Base-by-base conservation (phyloP, 1,140 invertebrate genomes). In the Drosophila teissieri region DNA sequence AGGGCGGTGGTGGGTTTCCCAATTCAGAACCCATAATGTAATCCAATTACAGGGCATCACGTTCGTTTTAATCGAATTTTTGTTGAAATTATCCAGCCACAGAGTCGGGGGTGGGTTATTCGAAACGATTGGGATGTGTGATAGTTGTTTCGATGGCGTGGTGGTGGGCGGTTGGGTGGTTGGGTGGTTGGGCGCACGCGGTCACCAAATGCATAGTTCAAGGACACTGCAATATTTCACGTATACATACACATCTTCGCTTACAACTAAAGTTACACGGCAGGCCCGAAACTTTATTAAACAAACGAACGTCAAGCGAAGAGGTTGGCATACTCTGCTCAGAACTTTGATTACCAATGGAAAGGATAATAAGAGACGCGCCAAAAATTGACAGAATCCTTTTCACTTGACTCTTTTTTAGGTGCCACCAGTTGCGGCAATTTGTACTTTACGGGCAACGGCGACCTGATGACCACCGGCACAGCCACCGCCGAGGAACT, bases 341-440 rank as follows among this genome's bases (percentile, higher is more conserved):
- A 24, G 15, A 10, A 24, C 15, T n/a, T 44, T 3, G 37, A 54
- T 11, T 65, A 1, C 2, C 31, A 31, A 31, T 8, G 31, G 8
- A 19, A 31, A 12, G 1, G 4, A 10, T 1, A n/a, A 8, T 17
- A 19, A 57, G 24, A 17, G 27, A 24, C 12, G 27, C 19, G 6
- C 8, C n/a, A 22, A 53, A 17, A 45, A 31, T 2, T 49, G n/a
- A 46, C 27, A 15, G 10, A 2, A 17, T 39, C 17, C 40, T 57
- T 46, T 22, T 60, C 6, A 15, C 42, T 10, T 40, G 4, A 1
- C 14, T 52, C 3, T 54, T 60, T n/a, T 60, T n/a, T 64, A 91
- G 90, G 90, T 53, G 86, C 80, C 64, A 89, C 90, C 48, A 88
- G 90, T 78, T 91, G 90, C 76, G 85, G 90, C 67, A 91, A 91